Evolutionary conservation across 1,140 invertebrate genomes (phyloP).

Genomic region (Caenorhabditis inopinata): DNA sequence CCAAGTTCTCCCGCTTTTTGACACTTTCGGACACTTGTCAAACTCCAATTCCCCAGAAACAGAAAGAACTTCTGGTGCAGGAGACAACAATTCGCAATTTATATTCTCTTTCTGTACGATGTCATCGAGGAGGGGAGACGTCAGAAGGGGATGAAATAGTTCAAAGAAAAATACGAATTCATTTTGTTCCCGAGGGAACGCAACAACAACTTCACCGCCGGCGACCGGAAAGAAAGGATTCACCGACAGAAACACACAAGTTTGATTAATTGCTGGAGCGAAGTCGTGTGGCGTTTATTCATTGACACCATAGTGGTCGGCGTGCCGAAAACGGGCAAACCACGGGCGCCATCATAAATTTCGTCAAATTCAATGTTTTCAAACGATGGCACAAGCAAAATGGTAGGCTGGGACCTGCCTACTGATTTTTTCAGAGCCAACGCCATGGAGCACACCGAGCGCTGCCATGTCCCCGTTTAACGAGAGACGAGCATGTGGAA

Average conservation of each 20-base stretch:
- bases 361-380: no score
- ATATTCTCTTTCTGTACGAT: conserved; percentile 20
- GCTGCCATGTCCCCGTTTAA: no score
- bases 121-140: background rate
- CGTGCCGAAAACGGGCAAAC: no score
- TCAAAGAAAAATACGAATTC: background rate
- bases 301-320: no score
- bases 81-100: conserved; percentile 17
- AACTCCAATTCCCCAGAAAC: conserved; percentile 16
- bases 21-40: conserved; percentile 22
- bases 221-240: background rate
- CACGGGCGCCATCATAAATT: no score
- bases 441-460: no score
- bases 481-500: no score
- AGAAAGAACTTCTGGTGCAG: background rate
- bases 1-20: background rate
- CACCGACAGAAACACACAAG: background rate
- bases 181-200: conserved; percentile 22
- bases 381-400: no score
- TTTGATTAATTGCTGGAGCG: background rate
- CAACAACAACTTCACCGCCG: background rate
- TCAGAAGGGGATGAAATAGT: background rate
- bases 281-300: background rate
- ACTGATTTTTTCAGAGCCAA: no score
- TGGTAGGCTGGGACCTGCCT: no score